Evolutionary conservation across 1,140 invertebrate species (phyloP), one percentile per base, ranked within the genome.

Genomic region (Theocolax elegans): DNA sequence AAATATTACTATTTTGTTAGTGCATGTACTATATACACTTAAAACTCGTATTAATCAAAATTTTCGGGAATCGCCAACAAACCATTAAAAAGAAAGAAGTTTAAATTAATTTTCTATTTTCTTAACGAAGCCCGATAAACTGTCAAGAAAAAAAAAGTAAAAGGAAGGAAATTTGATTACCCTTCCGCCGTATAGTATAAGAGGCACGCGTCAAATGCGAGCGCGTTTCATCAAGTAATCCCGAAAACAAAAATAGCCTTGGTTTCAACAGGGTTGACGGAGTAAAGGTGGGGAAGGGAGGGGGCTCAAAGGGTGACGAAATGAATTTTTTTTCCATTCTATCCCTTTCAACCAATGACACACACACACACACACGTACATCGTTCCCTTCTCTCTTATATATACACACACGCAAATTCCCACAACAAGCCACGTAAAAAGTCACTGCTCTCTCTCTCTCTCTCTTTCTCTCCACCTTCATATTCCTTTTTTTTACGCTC

Each of bases 401-500:
- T n/a, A n/a, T n/a, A 15, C 27, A 15, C 29, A 27, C 40, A 1
- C 19, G 48, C 51, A 31, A 64, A 70, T 81, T 81, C 79, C 76
- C 79, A 81, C 77, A 79, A 79, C 72, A 64, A 67, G 67, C 70
- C 63, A 27, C 69, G 63, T 21, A 60, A 60, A 65, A 44, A 60
- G 56, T 51, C 44, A 64, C 51, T 46, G 46, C 54, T 31, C 38
- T 25, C 44, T 48, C 15, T n/a, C n/a, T n/a, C n/a, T n/a, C n/a
- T 27, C 63, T 29, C 10, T 4, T 35, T 6, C 31, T 31, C 59
- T 29, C 69, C 44, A 56, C 58, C 53, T 67, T 75, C 10, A 35
- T 35, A n/a, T n/a, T 35, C 10, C 74, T 51, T 70, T 72, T 76
- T 78, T 81, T 81, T 74, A 81, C 79, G 79, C 75, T 80, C 81